Evolutionary conservation across 2,113 vertebrate species (phyloP).

Genomic region (Mus musculus): GRCm39 chr11:24659001-24659500

Average conservation of each 20-base stretch:
- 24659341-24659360: slow-evolving; percentile 75
- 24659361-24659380: slow-evolving; percentile 51
- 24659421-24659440: background rate
- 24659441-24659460: background rate
- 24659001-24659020: slow-evolving; percentile 97
- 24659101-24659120: slow-evolving; percentile 90
- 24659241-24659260: slow-evolving; percentile 81
- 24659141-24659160: slow-evolving; percentile 87
- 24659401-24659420: background rate
- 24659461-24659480: slow-evolving; percentile 79
- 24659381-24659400: background rate
- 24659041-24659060: slow-evolving; percentile 90
- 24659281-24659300: slow-evolving; percentile 77
- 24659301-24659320: slow-evolving; percentile 64
- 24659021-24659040: slow-evolving; percentile 95
- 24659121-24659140: slow-evolving; percentile 94
- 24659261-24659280: slow-evolving; percentile 84
- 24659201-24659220: slow-evolving; percentile 83
- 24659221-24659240: slow-evolving; percentile 88
- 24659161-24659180: slow-evolving; percentile 88
- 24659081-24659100: slow-evolving; percentile 92
- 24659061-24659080: slow-evolving; percentile 89
- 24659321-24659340: background rate
- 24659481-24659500: slow-evolving; percentile 70
- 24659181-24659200: slow-evolving; percentile 88